Evolutionary conservation across 2,113 vertebrate genomes (phyloP), one percentile per base, ranked within the genome.

Genomic region (Lontra canadensis): DNA sequence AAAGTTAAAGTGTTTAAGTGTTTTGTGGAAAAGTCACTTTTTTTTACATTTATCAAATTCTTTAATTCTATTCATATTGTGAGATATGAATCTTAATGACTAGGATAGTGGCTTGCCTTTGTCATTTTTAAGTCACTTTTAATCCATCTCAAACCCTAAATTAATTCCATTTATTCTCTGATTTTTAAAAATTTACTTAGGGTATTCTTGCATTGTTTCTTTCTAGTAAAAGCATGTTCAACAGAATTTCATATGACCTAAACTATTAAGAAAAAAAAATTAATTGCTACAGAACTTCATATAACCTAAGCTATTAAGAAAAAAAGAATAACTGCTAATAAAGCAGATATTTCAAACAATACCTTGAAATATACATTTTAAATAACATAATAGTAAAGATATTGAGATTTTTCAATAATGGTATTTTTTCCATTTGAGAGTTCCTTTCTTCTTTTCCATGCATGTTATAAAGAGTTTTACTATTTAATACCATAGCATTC

Each of bases 151-250:
- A 55, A 4, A 31, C 26, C 12, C 3, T 7, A 76, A 81, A 3
- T 63, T 44, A 84, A 85, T n/a, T 3, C 18, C 39, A 88, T 88
- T 10, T 44, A 84, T 61, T 92, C 95, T 36, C 12, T 59, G 44
- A 47, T 5, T 88, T 92, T 94, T 39, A 29, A n/a, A 74, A 94
- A 67, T 81, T 87, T 97, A 88, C 94, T 92, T 44, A 93, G 44
- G 0, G 2, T 20, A 36, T 39, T 17, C 9, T 88, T 90, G 88
- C 26, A 44, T 78, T 79, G 3, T 67, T 94, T 89, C 90, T 3
- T 94, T 49, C 63, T 89, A 95, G 61, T 49, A 52, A 61, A 98
- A 97, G 13, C 14, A 29, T 76, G 59, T 61, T 87, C 96, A 93
- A 65, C 47, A 14, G 42, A 93, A 83, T 21, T 90, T 92, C 61